A percentile compares a stretch with the other conserved stretches of the same genome.
Evolutionary conservation across 53 echinoderm and acorn worm species (phyloP).

Genomic region (Echinarachnius parma): DNA sequence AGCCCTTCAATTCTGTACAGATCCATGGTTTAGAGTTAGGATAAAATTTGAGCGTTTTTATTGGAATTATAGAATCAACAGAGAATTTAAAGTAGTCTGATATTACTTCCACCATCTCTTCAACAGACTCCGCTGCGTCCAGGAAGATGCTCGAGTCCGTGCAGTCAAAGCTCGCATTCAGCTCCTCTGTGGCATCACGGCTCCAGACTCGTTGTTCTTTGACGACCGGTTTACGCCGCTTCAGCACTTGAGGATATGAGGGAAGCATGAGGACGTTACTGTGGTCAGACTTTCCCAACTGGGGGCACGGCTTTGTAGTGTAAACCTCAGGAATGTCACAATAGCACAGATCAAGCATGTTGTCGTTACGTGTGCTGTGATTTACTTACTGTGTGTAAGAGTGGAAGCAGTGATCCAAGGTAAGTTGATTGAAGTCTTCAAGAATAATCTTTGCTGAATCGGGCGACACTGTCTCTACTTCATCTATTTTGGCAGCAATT

Average conservation of each 20-base stretch:
- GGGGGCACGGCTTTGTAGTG: slow-evolving; percentile 14
- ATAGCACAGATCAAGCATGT: slow-evolving; percentile 51
- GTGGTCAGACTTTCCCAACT: slow-evolving; percentile 40
- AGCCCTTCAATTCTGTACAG: slow-evolving; percentile 9
- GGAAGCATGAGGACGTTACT: slow-evolving; percentile 16
- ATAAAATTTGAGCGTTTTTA: slow-evolving; percentile 28
- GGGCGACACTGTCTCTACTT: slow-evolving; percentile 27
- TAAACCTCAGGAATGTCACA: slow-evolving; percentile 38
- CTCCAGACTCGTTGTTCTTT: slow-evolving; percentile 14
- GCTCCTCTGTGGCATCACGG: slow-evolving; percentile 22
- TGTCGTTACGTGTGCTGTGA: slow-evolving; percentile 30
- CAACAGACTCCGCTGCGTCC: slow-evolving; percentile 8
- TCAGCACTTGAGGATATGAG: not conserved
- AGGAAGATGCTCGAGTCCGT: slow-evolving; percentile 27
- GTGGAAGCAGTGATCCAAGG: slow-evolving; percentile 12
- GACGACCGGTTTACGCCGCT: slow-evolving; percentile 23
- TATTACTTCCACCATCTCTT: slow-evolving; percentile 13
- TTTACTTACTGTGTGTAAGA: slow-evolving; percentile 45
- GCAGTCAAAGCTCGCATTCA: slow-evolving; percentile 21
- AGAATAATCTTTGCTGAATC: slow-evolving; percentile 49
- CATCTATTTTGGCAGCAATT: slow-evolving; percentile 27
- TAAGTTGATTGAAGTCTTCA: slow-evolving; percentile 56
- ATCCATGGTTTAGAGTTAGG: slow-evolving; percentile 47
- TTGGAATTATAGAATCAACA: slow-evolving; percentile 27
- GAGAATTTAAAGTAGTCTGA: slow-evolving; percentile 28